Conservation (phyloP, 2,888 invertebrate species). For the Tridacna crocea region DNA sequence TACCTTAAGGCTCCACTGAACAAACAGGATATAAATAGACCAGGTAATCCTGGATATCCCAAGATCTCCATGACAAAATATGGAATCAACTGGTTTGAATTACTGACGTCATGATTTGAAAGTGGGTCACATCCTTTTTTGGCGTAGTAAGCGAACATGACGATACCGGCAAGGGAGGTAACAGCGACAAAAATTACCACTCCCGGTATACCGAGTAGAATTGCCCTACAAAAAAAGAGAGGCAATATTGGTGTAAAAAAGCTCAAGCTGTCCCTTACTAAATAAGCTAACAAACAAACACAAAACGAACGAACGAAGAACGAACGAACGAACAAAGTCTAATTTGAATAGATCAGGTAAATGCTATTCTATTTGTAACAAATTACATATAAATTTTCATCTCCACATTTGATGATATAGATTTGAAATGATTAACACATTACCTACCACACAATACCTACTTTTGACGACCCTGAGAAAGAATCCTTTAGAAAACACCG, state of each 20-base stretch:
- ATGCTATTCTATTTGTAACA: too few relatives aligned
- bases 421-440: too few relatives aligned
- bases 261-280: too few relatives aligned
- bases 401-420: too few relatives aligned
- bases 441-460: too few relatives aligned
- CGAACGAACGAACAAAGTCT: too few relatives aligned
- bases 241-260: neutral
- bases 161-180: conserved; percentile 70
- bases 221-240: conserved; percentile 62
- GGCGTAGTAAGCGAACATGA: conserved; percentile 73
- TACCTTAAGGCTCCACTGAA: conserved; percentile 75
- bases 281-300: too few relatives aligned
- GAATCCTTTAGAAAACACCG: too few relatives aligned
- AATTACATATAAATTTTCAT: too few relatives aligned
- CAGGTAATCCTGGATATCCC: conserved; percentile 72
- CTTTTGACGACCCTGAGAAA: too few relatives aligned
- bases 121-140: conserved; percentile 71
- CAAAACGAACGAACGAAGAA: too few relatives aligned
- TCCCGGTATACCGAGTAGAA: conserved; percentile 70
- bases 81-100: conserved; percentile 73
- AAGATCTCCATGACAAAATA: conserved; percentile 73
- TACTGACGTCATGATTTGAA: conserved; percentile 59
- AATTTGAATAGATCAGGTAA: too few relatives aligned
- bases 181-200: conserved; percentile 63
- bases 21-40: conserved; percentile 72